Base-by-base conservation (phyloP, 2,888 invertebrate genomes). In the Oligia strigilis region DNA sequence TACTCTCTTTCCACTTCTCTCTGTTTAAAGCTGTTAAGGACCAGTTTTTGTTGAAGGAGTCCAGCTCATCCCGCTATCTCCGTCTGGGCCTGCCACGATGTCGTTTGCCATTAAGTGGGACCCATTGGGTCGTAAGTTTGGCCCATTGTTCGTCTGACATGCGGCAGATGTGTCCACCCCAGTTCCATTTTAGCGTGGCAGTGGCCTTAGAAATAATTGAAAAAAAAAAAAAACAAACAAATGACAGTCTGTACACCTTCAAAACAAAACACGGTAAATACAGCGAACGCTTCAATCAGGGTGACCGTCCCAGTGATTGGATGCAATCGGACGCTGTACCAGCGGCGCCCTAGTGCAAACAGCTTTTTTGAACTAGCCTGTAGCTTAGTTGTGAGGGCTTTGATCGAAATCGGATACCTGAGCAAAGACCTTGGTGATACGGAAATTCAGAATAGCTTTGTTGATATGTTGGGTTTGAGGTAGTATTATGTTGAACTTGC, bases 271-370 rank as follows among this genome's bases (percentile, higher is more conserved):
- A 70, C 23, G 64, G 58, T 60, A 70, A 82, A 74, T 67, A 76
- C 23, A 75, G 66, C 82, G 76, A 79, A 69, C 80, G 89, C 88
- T 91, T 91, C 92, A 93, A 92, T 93, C 92, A 92, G 90, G 85
- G 86, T 87, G 90, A 88, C 87, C 86, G n/a, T 90, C 75, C 76
- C 87, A 72, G 91, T 92, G 92, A 93, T 93, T 91, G 92, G 89
- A 90, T 84, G 90, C 90, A 90, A 90, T 90, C 89, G 91, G 85
- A 88, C 86, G 86, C 76, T 84, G 81, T 87, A 77, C 74, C 72
- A 79, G 74, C 81, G 74, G 72, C 73, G 77, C 81, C 69, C 79
- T 46, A 80, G 64, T 72, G 82, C 82, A 91, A 89, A 85, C 84
- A 85, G 74, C 70, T 76, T 83, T 89, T 87, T 81, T 84, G 80